Evolutionary conservation across 2,888 invertebrate genomes (phyloP), one percentile per base, ranked within the genome.

Genomic region (Philopedon plagiatum): DNA sequence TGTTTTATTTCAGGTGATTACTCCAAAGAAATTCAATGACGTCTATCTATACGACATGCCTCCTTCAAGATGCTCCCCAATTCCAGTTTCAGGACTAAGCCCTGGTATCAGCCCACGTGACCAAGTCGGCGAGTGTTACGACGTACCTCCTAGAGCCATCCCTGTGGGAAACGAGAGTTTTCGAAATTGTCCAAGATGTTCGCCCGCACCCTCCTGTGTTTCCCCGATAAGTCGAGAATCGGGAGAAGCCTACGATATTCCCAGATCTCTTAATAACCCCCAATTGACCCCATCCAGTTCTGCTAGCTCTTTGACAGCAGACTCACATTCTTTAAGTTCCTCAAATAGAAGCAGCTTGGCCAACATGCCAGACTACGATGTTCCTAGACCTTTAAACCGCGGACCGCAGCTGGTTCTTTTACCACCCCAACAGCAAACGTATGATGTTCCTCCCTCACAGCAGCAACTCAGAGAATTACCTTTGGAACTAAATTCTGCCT

Each of bases 1-100:
- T 8, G 1, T 39, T 60, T 54, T 57, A 23, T 75, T 73, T 56
- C 86, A 92, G 91, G 91, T 91, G 74, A 87, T 91, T 75, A 91
- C 91, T 70, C 91, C 92, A 37, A 91, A 92, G 83, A 90, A 91
- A 84, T 90, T 90, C 84, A 92, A 92, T 79, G 92, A 92, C 84
- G 91, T 92, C 56, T 92, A 91, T 84, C 85, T 92, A 75, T 93
- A 92, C 85, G 91, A 92, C 84, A 87, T 90, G 82, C 89, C 91
- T 74, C 87, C 88, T 9, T 80, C 81, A 32, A 79, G 85, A 74
- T 83, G 83, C 74, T 83, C 83, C 29, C 84, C 84, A 13, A 76
- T 83, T 15, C 81, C 82, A 62, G 78, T 82, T 49, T 78, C 83
- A 78, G 78, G 85, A 79, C 80, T 83, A 81, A 78, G 81, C 64